phyloP scores from a whole-genome alignment of 2,797 vertebrate species.

The Austrolebias charrua region DNA sequence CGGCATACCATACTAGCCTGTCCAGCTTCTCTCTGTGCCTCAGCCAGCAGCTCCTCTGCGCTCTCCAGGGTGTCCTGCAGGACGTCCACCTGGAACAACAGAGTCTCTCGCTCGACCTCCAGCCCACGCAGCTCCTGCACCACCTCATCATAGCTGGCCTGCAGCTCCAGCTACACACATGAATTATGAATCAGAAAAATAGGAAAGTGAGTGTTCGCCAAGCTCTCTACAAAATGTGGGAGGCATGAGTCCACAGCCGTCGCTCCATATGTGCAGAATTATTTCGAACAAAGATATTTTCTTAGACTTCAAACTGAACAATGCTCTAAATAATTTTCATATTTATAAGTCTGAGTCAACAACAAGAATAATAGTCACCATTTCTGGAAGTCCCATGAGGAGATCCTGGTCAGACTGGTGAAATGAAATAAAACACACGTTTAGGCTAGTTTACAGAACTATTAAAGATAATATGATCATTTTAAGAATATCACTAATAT shows the following conservation, averaged over 20 bases:
- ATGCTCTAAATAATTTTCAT: not conserved
- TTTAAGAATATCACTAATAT: too few relatives aligned
- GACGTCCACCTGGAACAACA: conserved; percentile 82
- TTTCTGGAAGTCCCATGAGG: conserved; percentile 72
- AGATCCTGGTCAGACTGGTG: conserved; percentile 70
- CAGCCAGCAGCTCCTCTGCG: conserved; percentile 81
- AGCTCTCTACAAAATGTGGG: conserved; percentile 38
- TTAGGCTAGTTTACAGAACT: not conserved
- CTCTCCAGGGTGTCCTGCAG: conserved; percentile 80
- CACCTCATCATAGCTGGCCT: conserved; percentile 77
- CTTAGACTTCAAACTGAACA: not conserved
- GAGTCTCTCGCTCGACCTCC: conserved; percentile 77
- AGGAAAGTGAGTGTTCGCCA: conserved; percentile 35
- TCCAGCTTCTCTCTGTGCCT: conserved; percentile 76
- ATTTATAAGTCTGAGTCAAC: not conserved
- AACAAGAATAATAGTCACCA: conserved; percentile 56
- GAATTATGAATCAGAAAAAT: conserved; percentile 41
- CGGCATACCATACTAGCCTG: conserved; percentile 62
- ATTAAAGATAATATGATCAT: too few relatives aligned
- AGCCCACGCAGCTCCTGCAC: conserved; percentile 78
- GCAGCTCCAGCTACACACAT: conserved; percentile 74
- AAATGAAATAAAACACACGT: conserved; percentile 16
- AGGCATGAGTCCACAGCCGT: conserved; percentile 20
- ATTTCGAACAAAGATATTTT: not conserved
- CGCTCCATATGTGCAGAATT: conserved; percentile 27